A percentile compares a stretch with the other conserved stretches of the same genome.
Evolutionary conservation across 37 sponge, comb jelly and placozoan species (phyloP).

Genomic region (Aplysina aerophoba): DNA sequence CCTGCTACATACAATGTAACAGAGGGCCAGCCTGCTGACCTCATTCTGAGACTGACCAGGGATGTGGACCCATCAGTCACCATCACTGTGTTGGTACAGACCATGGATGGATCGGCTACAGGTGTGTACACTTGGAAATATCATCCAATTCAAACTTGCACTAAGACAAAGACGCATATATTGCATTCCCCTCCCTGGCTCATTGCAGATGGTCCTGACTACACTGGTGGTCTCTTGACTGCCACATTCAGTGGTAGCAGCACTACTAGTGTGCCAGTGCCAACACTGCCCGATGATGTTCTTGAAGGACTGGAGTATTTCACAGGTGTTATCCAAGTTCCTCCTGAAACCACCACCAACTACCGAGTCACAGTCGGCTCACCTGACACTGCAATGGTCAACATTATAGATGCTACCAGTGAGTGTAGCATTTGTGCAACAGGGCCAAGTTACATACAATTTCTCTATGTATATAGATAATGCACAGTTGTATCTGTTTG

Average conservation of each 20-base stretch:
- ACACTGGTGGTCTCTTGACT: constrained; percentile 6
- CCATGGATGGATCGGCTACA: too few relatives aligned
- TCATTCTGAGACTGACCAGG: too few relatives aligned
- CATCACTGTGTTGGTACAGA: too few relatives aligned
- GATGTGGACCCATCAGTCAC: too few relatives aligned
- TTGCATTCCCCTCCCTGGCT: too few relatives aligned
- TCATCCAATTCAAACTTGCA: too few relatives aligned
- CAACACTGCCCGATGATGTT: not conserved
- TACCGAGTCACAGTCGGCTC: not conserved
- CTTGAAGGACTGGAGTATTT: constrained; percentile 13
- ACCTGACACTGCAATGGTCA: constrained; percentile 5
- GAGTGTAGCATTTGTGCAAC: not conserved
- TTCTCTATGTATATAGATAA: too few relatives aligned
- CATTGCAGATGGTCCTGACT: not conserved
- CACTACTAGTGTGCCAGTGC: not conserved
- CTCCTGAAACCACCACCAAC: not conserved
- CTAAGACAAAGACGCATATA: too few relatives aligned
- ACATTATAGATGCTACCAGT: constrained; percentile 10
- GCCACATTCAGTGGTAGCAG: constrained; percentile 7
- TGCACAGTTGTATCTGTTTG: too few relatives aligned
- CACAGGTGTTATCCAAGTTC: constrained; percentile 1
- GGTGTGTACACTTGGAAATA: too few relatives aligned
- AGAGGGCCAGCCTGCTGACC: not conserved
- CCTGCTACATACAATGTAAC: not conserved
- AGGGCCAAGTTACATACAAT: too few relatives aligned